phyloP scores from a whole-genome alignment of 2,113 vertebrate genomes.

The Myiopsitta monachus region DNA sequence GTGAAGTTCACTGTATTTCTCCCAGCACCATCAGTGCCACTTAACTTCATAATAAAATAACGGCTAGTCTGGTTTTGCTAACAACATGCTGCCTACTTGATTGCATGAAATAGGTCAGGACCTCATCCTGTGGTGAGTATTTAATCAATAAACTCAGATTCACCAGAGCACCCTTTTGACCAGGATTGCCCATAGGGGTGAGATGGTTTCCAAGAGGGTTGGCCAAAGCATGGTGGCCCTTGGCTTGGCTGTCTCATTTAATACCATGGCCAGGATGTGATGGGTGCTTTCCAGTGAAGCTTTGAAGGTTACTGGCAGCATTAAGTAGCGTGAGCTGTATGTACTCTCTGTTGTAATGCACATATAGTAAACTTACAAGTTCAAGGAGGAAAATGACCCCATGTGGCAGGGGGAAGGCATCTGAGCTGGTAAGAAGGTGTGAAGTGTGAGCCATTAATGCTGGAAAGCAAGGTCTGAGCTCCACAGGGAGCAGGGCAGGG shows the following conservation, averaged over 20 bases:
- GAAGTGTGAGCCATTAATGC: background rate
- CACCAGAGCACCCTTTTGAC: background rate
- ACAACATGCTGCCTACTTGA: background rate
- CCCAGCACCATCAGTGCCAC: background rate
- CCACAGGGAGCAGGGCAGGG: background rate
- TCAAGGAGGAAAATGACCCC: no score
- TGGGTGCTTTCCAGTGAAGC: fast-evolving
- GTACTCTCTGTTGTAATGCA: background rate
- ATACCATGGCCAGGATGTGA: background rate
- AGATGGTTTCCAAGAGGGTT: background rate
- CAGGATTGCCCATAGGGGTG: background rate
- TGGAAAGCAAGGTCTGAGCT: background rate
- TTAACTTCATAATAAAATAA: background rate
- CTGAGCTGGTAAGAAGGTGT: background rate
- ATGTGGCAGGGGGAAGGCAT: background rate
- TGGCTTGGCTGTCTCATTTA: background rate
- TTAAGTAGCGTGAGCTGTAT: background rate
- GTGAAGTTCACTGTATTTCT: background rate
- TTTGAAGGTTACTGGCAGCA: background rate
- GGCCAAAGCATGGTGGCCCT: background rate
- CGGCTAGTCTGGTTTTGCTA: background rate
- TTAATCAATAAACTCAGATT: background rate
- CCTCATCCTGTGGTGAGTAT: background rate
- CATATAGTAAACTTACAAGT: background rate
- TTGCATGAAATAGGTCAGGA: background rate